These are phyloP conservation scores for Noturus placidus DNA, from an alignment of 2,113 vertebrate species.

Conservation along the genomic window DNA sequence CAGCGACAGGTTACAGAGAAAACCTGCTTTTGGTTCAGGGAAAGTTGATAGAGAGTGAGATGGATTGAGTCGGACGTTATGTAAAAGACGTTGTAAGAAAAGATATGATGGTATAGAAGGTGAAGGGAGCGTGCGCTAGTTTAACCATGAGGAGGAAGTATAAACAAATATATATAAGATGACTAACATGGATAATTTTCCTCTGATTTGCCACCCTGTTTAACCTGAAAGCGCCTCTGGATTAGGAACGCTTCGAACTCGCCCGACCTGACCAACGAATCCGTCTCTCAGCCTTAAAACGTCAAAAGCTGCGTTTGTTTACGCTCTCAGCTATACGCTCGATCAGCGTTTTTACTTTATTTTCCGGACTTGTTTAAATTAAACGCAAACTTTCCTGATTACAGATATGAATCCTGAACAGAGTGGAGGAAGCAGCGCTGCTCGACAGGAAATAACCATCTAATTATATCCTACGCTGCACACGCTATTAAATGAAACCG, in stretches of 20 bases:
- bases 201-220: neutral
- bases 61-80: no score
- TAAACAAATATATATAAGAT: no score
- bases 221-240: neutral
- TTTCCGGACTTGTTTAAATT: neutral
- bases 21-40: no score
- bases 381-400: neutral
- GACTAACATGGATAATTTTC: neutral
- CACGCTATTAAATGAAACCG: neutral
- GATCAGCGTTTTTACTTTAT: neutral
- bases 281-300: neutral
- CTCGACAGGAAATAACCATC: constrained; percentile 3
- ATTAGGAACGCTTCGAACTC: neutral
- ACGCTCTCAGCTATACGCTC: neutral
- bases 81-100: no score
- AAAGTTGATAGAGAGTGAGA: no score
- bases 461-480: neutral
- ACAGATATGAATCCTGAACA: neutral
- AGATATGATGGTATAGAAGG: no score
- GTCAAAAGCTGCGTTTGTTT: neutral
- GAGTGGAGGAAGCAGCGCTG: neutral
- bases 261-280: neutral
- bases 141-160: no score
- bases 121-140: no score
- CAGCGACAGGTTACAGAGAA: no score